Percentiles rank a stretch among this genome's conserved stretches.
These are phyloP conservation scores for Magallana angulata DNA, from an alignment of 1,140 invertebrate genomes.

Conservation along the genomic window DNA sequence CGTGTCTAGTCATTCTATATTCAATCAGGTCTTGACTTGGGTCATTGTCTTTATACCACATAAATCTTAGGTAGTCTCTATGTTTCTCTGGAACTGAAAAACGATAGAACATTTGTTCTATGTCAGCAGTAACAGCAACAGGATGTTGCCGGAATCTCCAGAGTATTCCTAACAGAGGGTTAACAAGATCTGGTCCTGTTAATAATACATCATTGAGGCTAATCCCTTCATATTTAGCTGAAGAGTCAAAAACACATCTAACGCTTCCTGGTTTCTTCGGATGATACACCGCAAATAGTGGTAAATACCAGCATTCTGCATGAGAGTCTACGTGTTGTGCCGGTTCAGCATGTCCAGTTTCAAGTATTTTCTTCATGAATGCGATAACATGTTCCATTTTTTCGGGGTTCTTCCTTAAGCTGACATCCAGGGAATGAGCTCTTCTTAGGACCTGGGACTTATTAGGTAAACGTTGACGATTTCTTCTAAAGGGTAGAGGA, in stretches of 20 bases:
- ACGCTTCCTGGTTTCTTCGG: too few relatives aligned
- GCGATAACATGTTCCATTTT: slow-evolving; percentile 45
- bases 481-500: slow-evolving; percentile 48
- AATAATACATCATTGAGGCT: not conserved
- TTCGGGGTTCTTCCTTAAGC: slow-evolving; percentile 41
- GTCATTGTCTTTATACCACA: slow-evolving; percentile 57
- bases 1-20: slow-evolving; percentile 62
- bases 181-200: slow-evolving; percentile 15
- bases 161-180: not conserved
- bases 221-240: too few relatives aligned
- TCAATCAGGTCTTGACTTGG: slow-evolving; percentile 46
- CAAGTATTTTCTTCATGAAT: slow-evolving; percentile 55
- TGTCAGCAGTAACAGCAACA: not conserved
- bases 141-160: not conserved
- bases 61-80: slow-evolving; percentile 43
- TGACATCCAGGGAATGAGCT: slow-evolving; percentile 31
- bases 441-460: slow-evolving; percentile 33
- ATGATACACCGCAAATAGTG: too few relatives aligned
- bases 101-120: slow-evolving; percentile 7
- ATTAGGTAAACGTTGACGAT: not conserved
- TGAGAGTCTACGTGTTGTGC: slow-evolving; percentile 9
- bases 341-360: slow-evolving; percentile 44
- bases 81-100: too few relatives aligned
- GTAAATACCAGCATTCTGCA: slow-evolving; percentile 54
- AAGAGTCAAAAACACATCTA: too few relatives aligned